These are phyloP conservation scores for Takifugu bimaculatus DNA, from an alignment of 2,113 vertebrate genomes.

Conservation along the genomic window DNA sequence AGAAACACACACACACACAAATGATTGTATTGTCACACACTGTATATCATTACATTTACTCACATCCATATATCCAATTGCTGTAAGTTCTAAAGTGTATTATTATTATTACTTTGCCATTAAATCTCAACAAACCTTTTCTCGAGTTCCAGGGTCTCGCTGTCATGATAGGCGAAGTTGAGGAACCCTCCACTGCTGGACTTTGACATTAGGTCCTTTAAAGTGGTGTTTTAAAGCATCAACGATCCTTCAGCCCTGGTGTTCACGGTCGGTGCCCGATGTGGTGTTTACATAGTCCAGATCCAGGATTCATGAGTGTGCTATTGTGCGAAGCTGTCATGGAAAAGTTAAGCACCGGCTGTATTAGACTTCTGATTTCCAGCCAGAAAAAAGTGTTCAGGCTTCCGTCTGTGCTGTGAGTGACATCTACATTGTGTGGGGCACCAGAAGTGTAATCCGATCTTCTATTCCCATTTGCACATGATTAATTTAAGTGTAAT, in stretches of 20 bases:
- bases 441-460: slow-evolving; percentile 44
- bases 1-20: too few species aligned
- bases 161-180: slow-evolving; percentile 74
- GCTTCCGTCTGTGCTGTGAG: slow-evolving; percentile 9
- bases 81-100: neutral
- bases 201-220: slow-evolving; percentile 68
- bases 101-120: too few species aligned
- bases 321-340: neutral
- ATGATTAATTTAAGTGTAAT: slow-evolving; percentile 63
- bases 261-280: neutral
- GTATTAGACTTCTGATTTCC: neutral
- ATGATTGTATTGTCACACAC: neutral
- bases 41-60: neutral
- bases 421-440: slow-evolving; percentile 29
- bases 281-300: neutral
- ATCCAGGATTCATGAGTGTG: slow-evolving; percentile 2
- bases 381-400: slow-evolving; percentile 5
- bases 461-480: slow-evolving; percentile 26
- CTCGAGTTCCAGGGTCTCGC: slow-evolving; percentile 76
- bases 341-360: neutral
- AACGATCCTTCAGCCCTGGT: slow-evolving; percentile 4
- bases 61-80: neutral
- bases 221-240: slow-evolving; percentile 2
- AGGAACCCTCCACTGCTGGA: slow-evolving; percentile 63
- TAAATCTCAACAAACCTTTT: slow-evolving; percentile 72